Conservation (phyloP, 2,888 invertebrate species). For the Lymantria dispar region DNA sequence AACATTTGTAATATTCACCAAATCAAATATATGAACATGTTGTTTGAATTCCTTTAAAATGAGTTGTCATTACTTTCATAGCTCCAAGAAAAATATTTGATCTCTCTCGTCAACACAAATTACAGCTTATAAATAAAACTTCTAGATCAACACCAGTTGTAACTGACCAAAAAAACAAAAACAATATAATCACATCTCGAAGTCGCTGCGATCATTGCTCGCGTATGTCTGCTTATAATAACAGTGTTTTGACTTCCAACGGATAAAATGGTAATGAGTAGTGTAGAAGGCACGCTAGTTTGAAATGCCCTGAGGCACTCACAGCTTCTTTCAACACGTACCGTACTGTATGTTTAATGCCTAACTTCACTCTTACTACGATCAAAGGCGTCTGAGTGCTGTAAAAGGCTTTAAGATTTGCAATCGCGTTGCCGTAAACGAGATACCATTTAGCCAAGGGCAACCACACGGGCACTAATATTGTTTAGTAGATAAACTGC, state of each 20-base stretch:
- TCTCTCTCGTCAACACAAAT: constrained; percentile 27
- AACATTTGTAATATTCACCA: too few relatives aligned
- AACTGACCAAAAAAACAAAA: constrained; percentile 50
- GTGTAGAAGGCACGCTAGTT: constrained; percentile 61
- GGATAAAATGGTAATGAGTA: constrained; percentile 73
- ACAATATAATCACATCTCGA: constrained; percentile 59
- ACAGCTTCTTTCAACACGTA: constrained; percentile 77
- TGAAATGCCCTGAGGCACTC: constrained; percentile 64
- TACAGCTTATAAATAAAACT: constrained; percentile 19
- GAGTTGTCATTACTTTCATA: constrained; percentile 12
- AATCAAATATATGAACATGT: constrained; percentile 6
- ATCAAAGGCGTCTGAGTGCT: constrained; percentile 60
- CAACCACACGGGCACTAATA: constrained; percentile 47
- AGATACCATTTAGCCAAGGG: constrained; percentile 74
- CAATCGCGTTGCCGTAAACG: constrained; percentile 71
- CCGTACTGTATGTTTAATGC: constrained; percentile 73
- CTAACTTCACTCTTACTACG: constrained; percentile 43
- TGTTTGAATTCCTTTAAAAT: constrained; percentile 8
- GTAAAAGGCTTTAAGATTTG: constrained; percentile 67
- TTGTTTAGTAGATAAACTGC: constrained; percentile 51
- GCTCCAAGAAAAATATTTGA: constrained; percentile 25
- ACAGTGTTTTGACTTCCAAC: constrained; percentile 65
- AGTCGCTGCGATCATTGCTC: constrained; percentile 67
- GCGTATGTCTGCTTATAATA: constrained; percentile 72
- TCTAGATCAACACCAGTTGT: constrained; percentile 43